These are phyloP conservation scores for Hemicentrotus pulcherrimus DNA, from an alignment of 35 echinoderm and acorn worm species.

Conservation along the genomic window DNA sequence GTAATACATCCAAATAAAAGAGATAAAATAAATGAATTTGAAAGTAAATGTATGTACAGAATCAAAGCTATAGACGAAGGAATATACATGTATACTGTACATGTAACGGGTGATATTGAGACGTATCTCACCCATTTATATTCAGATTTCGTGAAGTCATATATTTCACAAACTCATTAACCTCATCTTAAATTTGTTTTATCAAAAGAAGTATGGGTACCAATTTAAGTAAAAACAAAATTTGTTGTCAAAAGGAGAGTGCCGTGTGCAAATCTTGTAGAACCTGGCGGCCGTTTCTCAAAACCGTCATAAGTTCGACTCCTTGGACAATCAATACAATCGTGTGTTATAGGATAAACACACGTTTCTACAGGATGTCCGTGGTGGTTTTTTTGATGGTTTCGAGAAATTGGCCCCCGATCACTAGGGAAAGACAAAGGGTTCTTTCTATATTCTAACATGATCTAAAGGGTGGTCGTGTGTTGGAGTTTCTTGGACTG, in stretches of 20 bases:
- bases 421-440: not conserved
- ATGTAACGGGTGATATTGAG: not conserved
- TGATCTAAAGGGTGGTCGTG: not conserved
- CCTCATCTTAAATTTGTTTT: no score
- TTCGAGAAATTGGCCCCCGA: no score
- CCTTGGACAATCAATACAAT: no score
- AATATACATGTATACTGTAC: not conserved
- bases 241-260: not conserved
- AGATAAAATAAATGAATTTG: conserved; percentile 36
- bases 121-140: not conserved
- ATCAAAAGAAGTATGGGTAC: no score
- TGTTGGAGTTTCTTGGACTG: not conserved
- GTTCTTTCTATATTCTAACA: not conserved
- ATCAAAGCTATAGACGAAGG: not conserved
- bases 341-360: no score
- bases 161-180: no score
- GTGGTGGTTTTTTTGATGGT: no score
- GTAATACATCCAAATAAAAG: conserved; percentile 23
- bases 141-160: no score
- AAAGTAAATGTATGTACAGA: not conserved
- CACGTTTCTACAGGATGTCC: no score
- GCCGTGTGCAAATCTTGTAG: not conserved
- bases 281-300: not conserved
- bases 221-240: no score
- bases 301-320: no score